Evolutionary conservation across 2,797 vertebrate genomes (phyloP).

Genomic region (Anomalospiza imberbis): DNA sequence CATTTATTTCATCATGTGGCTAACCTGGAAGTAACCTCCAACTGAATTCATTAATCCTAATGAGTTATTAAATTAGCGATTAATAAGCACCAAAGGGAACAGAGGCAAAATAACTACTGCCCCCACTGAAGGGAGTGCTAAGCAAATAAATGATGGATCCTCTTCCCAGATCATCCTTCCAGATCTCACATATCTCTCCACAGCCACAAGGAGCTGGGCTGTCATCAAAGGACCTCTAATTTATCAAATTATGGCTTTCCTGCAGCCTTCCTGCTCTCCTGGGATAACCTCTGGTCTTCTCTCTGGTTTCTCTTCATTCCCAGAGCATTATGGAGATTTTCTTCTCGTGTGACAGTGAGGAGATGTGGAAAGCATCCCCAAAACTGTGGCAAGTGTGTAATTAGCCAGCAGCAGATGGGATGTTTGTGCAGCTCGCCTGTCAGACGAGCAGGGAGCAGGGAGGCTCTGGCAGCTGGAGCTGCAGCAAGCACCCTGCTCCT

Average conservation of each 20-base stretch:
- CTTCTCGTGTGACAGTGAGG: not conserved
- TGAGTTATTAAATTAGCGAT: not conserved
- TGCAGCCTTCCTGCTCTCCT: no score
- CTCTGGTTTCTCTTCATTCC: no score
- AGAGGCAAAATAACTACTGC: not conserved
- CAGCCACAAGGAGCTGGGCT: not conserved
- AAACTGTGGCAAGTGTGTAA: not conserved
- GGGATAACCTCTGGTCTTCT: no score
- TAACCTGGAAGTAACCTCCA: constrained; percentile 1
- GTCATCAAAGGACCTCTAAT: not conserved
- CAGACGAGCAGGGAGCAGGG: no score
- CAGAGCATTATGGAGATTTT: no score
- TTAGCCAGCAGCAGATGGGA: not conserved
- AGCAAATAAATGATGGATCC: not conserved
- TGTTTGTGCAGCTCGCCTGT: not conserved
- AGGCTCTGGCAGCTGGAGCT: no score
- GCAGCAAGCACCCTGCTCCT: not conserved
- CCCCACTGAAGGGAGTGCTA: not conserved
- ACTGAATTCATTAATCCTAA: constrained; percentile 36
- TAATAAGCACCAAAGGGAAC: not conserved
- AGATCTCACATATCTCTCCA: not conserved
- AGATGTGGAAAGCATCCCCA: not conserved
- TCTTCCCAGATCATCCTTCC: not conserved
- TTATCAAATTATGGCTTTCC: no score
- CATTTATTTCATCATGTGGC: constrained; percentile 6